Conservation (phyloP, 2,888 invertebrate genomes). For the Orthosia incerta region DNA sequence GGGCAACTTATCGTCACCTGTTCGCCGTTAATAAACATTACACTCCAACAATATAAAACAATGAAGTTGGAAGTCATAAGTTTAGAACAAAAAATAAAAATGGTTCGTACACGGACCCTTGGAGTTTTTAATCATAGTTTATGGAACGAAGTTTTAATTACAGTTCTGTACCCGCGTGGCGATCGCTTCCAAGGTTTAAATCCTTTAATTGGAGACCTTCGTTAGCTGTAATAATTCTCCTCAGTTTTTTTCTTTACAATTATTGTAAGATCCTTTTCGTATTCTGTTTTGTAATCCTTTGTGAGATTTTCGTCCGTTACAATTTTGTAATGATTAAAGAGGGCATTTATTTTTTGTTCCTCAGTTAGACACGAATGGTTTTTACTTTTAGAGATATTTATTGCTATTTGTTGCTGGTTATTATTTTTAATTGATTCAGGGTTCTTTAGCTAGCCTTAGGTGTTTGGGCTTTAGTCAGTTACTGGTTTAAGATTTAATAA, state of each 20-base stretch:
- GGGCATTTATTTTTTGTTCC: slow-evolving; percentile 56
- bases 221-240: slow-evolving; percentile 66
- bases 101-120: slow-evolving; percentile 63
- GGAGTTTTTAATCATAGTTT: slow-evolving; percentile 81
- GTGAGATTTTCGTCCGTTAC: slow-evolving; percentile 59
- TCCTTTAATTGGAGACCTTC: slow-evolving; percentile 73
- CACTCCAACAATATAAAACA: slow-evolving; percentile 42
- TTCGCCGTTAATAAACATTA: slow-evolving; percentile 44
- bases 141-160: slow-evolving; percentile 82
- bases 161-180: slow-evolving; percentile 70
- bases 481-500: not conserved
- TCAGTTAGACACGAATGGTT: slow-evolving; percentile 36
- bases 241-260: slow-evolving; percentile 61
- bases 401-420: slow-evolving; percentile 33
- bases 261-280: slow-evolving; percentile 63
- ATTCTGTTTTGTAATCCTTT: slow-evolving; percentile 68
- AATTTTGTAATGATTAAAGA: slow-evolving; percentile 63
- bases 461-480: not conserved
- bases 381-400: slow-evolving; percentile 40
- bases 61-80: slow-evolving; percentile 65
- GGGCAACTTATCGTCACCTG: slow-evolving; percentile 32
- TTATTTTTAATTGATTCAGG: slow-evolving; percentile 26
- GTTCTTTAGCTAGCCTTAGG: not conserved
- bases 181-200: slow-evolving; percentile 73
- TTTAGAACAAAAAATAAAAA: slow-evolving; percentile 64